Conservation (phyloP, 2,888 invertebrate genomes). For the Escarpia spicata region DNA sequence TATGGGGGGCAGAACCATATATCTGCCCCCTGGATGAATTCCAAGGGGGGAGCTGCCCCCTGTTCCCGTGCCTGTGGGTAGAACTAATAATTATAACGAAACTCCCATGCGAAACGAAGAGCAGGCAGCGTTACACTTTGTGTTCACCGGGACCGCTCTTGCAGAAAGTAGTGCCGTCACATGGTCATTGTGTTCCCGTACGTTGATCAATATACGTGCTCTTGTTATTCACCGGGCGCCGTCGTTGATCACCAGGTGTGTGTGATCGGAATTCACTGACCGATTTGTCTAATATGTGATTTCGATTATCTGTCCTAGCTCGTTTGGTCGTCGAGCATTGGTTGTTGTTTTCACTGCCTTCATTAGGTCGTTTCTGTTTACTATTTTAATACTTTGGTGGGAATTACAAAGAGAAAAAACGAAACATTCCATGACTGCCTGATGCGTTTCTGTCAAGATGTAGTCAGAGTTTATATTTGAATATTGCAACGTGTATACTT, state of each 20-base stretch:
- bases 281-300: not conserved
- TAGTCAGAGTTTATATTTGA: not conserved
- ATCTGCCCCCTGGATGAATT: too few species aligned
- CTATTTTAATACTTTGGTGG: not conserved
- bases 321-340: not conserved
- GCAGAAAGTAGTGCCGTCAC: not conserved
- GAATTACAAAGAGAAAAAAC: not conserved
- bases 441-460: not conserved
- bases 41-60: too few species aligned
- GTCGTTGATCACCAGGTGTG: not conserved
- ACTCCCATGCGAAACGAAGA: not conserved
- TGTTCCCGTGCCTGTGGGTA: too few species aligned
- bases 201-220: not conserved
- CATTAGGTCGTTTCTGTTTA: not conserved
- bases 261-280: not conserved
- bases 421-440: constrained; percentile 13
- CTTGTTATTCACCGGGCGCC: not conserved
- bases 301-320: not conserved
- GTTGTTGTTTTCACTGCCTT: not conserved
- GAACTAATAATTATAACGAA: too few species aligned
- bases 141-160: not conserved
- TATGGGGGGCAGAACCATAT: too few species aligned
- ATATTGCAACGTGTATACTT: not conserved
- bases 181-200: not conserved
- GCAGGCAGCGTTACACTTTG: not conserved